These are phyloP conservation scores for Melanaphis sacchari DNA, from an alignment of 1,140 invertebrate species.

Conservation along the genomic window DNA sequence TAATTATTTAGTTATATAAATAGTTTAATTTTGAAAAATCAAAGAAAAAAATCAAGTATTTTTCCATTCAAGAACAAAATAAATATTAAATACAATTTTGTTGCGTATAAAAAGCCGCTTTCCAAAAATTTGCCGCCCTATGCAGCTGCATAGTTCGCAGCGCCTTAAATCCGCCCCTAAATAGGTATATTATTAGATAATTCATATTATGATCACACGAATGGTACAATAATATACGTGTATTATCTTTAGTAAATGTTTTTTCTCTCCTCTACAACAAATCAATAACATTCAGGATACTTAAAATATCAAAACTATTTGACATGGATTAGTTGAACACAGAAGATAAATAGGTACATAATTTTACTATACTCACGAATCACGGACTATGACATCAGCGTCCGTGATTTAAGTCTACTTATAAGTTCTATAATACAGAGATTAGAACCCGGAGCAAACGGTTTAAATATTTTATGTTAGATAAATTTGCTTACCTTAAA, in stretches of 20 bases:
- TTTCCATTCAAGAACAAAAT: no score
- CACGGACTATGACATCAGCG: conserved; percentile 1
- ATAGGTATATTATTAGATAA: background rate
- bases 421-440: background rate
- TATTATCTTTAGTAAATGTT: background rate
- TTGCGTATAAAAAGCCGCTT: no score
- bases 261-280: background rate
- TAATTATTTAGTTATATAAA: no score
- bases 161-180: no score
- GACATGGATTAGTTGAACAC: background rate
- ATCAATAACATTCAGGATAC: background rate
- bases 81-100: no score
- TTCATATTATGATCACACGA: background rate
- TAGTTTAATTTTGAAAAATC: no score
- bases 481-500: background rate
- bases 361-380: conserved; percentile 4
- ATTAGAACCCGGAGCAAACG: background rate
- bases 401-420: background rate
- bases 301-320: background rate
- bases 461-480: background rate
- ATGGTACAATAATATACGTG: background rate
- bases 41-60: no score
- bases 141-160: no score
- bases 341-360: background rate
- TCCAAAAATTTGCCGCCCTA: no score